Conservation (phyloP, 2,797 vertebrate genomes). For the Erpetoichthys calabaricus region DNA sequence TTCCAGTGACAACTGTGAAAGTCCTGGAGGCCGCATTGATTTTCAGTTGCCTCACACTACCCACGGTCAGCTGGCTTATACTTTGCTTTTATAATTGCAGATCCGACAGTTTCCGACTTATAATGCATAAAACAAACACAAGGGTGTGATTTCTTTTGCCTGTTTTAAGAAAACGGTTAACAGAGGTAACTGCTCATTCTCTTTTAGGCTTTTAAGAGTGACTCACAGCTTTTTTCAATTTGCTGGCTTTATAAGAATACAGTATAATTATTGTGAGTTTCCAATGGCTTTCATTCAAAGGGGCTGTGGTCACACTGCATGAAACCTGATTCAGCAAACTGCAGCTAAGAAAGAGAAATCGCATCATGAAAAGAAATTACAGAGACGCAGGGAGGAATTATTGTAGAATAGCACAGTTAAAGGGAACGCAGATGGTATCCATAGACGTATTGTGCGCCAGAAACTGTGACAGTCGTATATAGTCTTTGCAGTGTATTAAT, state of each 20-base stretch:
- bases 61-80: conserved; percentile 33
- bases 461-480: too few relatives aligned
- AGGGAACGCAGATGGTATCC: too few relatives aligned
- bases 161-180: neutral
- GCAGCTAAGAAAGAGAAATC: neutral
- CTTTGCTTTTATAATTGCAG: conserved; percentile 13
- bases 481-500: too few relatives aligned
- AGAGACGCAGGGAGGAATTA: neutral
- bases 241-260: neutral
- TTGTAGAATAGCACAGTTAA: neutral
- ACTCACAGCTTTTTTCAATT: neutral
- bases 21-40: conserved; percentile 55
- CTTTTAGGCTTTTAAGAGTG: neutral
- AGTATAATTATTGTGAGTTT: neutral
- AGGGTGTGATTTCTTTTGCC: neutral
- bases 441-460: too few relatives aligned
- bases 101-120: neutral
- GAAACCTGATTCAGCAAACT: neutral
- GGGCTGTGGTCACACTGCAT: neutral
- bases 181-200: neutral
- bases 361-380: neutral
- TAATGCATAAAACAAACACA: too few relatives aligned
- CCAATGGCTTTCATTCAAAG: neutral
- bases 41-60: conserved; percentile 30
- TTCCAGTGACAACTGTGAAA: conserved; percentile 43